Conservation (phyloP, 1,140 invertebrate species). For the Drosophila sproati region DNA sequence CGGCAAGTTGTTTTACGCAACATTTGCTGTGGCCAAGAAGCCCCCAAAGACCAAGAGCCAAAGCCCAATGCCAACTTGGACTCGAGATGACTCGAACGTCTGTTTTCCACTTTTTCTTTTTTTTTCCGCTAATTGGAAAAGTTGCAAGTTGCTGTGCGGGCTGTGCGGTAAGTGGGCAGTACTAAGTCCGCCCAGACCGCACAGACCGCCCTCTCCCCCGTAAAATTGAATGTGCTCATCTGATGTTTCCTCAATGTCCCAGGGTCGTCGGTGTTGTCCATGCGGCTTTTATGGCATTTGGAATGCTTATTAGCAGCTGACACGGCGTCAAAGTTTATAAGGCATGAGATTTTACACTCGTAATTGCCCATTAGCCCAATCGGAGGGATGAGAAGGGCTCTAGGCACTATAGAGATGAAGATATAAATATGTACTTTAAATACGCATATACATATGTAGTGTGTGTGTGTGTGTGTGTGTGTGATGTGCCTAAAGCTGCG, state of each 20-base stretch:
- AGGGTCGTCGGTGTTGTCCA: slow-evolving; percentile 44
- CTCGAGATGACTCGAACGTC: slow-evolving; percentile 32
- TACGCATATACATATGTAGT: neutral
- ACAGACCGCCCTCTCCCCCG: neutral
- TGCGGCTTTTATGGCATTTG: slow-evolving; percentile 77
- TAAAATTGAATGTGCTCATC: neutral
- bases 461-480: neutral
- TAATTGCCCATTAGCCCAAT: slow-evolving; percentile 72
- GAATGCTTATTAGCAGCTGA: slow-evolving; percentile 82
- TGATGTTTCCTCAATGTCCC: neutral
- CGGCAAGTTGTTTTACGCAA: slow-evolving; percentile 77
- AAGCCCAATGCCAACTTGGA: slow-evolving; percentile 46
- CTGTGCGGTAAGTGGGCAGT: slow-evolving; percentile 18
- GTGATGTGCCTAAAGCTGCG: slow-evolving; percentile 38
- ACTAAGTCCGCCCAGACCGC: slow-evolving; percentile 1
- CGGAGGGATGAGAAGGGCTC: neutral
- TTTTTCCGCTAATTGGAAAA: slow-evolving; percentile 82
- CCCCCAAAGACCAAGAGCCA: slow-evolving; percentile 33
- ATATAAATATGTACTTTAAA: neutral
- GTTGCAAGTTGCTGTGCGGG: slow-evolving; percentile 71
- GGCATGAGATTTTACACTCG: slow-evolving; percentile 69
- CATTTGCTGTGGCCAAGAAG: slow-evolving; percentile 63
- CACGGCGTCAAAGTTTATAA: slow-evolving; percentile 74
- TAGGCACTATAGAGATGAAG: neutral
- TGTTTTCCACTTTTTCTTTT: slow-evolving; percentile 27